Evolutionary conservation across 2,888 invertebrate species (phyloP).

Genomic region (Calephelis perditalis): DNA sequence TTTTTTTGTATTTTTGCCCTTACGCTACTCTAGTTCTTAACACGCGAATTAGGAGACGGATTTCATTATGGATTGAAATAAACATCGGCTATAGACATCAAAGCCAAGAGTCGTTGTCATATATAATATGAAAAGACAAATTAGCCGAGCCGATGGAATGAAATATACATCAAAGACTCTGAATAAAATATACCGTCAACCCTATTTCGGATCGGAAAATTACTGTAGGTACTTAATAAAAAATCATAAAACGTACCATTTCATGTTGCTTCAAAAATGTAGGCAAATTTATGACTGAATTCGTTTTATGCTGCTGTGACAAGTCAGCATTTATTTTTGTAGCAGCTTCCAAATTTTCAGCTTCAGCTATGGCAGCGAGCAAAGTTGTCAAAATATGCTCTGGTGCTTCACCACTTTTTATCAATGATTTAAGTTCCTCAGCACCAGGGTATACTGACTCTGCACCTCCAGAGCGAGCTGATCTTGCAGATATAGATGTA

Average conservation of each 20-base stretch:
- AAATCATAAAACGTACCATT: conserved; percentile 65
- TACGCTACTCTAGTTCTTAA: no score
- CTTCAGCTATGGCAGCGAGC: conserved; percentile 77
- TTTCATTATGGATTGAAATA: no score
- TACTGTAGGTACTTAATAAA: no score
- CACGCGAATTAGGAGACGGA: no score
- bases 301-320: conserved; percentile 60
- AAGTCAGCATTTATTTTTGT: conserved; percentile 69
- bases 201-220: no score
- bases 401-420: conserved; percentile 84
- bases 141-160: no score
- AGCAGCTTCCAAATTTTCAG: conserved; percentile 64
- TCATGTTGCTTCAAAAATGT: conserved; percentile 87
- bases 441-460: conserved; percentile 80
- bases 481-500: conserved; percentile 67
- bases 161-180: no score
- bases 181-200: no score
- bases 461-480: conserved; percentile 64
- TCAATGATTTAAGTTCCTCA: conserved; percentile 81
- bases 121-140: no score
- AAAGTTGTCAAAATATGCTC: conserved; percentile 81
- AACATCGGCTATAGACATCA: no score
- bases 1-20: no score
- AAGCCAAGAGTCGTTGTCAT: no score
- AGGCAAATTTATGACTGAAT: conserved; percentile 87